Conservation (phyloP, 2,797 vertebrate species). For the Scyliorhinus canicula region DNA sequence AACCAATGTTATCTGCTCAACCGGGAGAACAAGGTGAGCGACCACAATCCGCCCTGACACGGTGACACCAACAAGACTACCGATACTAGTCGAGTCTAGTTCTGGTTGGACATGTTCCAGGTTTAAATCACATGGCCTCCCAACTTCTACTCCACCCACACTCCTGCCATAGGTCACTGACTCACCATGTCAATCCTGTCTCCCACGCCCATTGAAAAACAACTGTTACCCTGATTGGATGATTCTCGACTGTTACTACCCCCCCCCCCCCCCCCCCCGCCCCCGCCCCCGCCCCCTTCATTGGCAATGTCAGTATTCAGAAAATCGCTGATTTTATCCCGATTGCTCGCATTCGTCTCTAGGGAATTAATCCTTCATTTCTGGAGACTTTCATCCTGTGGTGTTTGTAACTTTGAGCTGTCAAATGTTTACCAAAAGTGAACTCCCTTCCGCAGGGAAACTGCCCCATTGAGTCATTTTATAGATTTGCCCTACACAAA, state of each 20-base stretch:
- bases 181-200: not conserved
- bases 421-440: too few species aligned
- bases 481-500: too few species aligned
- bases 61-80: too few species aligned
- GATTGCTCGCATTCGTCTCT: not conserved
- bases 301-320: not conserved
- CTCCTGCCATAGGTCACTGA: not conserved
- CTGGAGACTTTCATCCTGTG: not conserved
- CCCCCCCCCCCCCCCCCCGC: not conserved
- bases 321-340: not conserved
- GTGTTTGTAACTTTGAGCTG: not conserved
- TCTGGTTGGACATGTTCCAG: not conserved
- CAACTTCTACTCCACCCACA: not conserved
- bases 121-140: not conserved
- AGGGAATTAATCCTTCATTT: not conserved
- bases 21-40: too few species aligned
- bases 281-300: fast-evolving
- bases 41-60: not conserved
- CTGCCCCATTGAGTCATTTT: too few species aligned
- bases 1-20: not conserved
- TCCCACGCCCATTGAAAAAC: not conserved
- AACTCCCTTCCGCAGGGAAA: too few species aligned
- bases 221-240: not conserved
- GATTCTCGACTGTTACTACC: not conserved
- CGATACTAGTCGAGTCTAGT: too few species aligned